Conservation (phyloP, 2,113 vertebrate genomes). For the Brachypodius melanocephalos region DNA sequence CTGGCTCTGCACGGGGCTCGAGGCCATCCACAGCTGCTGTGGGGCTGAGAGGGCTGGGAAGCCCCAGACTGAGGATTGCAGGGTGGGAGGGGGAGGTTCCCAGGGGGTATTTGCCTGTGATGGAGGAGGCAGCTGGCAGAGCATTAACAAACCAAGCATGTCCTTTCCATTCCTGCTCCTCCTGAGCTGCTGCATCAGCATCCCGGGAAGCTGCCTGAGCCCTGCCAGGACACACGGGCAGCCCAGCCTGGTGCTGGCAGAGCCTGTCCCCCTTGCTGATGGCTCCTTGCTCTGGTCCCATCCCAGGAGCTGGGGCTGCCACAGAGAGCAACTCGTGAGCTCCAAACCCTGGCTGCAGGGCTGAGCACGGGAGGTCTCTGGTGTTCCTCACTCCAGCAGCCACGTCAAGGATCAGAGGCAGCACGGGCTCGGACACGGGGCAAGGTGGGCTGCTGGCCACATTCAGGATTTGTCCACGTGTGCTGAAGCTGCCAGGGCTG, state of each 20-base stretch:
- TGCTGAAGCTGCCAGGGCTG: background rate
- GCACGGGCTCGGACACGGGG: accelerated
- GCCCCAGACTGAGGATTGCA: background rate
- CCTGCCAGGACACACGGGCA: background rate
- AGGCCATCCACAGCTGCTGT: background rate
- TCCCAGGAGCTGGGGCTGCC: background rate
- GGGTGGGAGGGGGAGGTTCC: background rate
- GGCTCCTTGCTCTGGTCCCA: background rate
- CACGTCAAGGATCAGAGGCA: accelerated
- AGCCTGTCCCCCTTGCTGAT: accelerated
- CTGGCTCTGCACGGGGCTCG: accelerated
- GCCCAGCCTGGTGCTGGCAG: accelerated
- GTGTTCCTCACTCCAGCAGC: background rate
- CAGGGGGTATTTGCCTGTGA: accelerated
- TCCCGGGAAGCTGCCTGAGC: background rate
- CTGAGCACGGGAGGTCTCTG: background rate
- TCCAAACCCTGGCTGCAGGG: background rate
- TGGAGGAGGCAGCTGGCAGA: background rate
- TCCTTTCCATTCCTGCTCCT: background rate
- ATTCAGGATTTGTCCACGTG: accelerated
- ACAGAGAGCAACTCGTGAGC: background rate
- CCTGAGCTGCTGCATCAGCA: background rate
- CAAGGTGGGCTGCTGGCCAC: accelerated
- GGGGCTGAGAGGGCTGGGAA: background rate
- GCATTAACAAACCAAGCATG: accelerated